phyloP scores from a whole-genome alignment of 2,797 vertebrate species.

The Acanthurus tractus region DNA sequence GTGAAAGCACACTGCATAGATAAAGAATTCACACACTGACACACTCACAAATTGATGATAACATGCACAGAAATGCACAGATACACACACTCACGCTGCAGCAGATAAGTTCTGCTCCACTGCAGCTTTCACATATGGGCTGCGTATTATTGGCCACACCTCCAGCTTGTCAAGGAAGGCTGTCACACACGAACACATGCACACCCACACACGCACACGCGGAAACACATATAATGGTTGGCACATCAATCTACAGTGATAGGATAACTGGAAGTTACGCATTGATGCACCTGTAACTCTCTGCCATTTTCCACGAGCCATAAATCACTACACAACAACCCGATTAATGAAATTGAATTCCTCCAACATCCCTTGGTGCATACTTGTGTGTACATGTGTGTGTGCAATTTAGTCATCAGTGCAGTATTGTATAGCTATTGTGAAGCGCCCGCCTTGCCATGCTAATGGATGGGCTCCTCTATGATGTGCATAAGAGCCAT shows the following conservation, averaged over 20 bases:
- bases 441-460: slow-evolving; percentile 23
- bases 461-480: slow-evolving; percentile 61
- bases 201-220: slow-evolving; percentile 28
- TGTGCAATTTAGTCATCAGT: slow-evolving; percentile 35
- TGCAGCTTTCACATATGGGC: slow-evolving; percentile 52
- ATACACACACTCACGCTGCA: slow-evolving; percentile 9
- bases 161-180: slow-evolving; percentile 34
- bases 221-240: slow-evolving; percentile 39
- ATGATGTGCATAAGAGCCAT: slow-evolving; percentile 41
- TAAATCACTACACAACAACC: slow-evolving; percentile 76
- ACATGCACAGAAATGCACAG: slow-evolving; percentile 26
- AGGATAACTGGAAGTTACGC: slow-evolving; percentile 67
- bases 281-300: slow-evolving; percentile 79
- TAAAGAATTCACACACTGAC: slow-evolving; percentile 22
- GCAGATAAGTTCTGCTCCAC: slow-evolving; percentile 52
- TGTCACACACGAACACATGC: slow-evolving; percentile 19
- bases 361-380: slow-evolving; percentile 28
- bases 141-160: slow-evolving; percentile 52
- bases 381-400: slow-evolving; percentile 7
- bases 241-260: slow-evolving; percentile 71
- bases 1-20: not conserved
- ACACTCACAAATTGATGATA: slow-evolving; percentile 32
- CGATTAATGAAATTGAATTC: slow-evolving; percentile 79
- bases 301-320: slow-evolving; percentile 54
- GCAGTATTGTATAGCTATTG: slow-evolving; percentile 22